Evolutionary conservation across 2,888 invertebrate genomes (phyloP).

Genomic region (Ischnura elegans): DNA sequence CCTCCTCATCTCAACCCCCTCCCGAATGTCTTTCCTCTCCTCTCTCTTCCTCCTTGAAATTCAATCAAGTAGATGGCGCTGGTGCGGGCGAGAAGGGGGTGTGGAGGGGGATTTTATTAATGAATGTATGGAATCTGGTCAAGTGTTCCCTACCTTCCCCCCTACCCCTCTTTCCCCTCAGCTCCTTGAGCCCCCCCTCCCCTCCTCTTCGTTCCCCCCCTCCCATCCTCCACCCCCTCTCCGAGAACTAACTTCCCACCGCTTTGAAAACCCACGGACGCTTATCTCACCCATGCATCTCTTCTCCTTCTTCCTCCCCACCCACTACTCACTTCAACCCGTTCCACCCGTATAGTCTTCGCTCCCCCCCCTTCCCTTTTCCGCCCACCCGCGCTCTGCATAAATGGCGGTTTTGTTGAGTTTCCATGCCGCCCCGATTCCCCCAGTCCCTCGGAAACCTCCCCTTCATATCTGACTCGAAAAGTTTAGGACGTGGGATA

Average conservation of each 20-base stretch:
- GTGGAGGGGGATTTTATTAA: slow-evolving; percentile 49
- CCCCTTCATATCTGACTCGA: no score
- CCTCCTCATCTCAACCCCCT: not conserved
- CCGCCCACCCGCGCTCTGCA: slow-evolving; percentile 4
- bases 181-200: not conserved
- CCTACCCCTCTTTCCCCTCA: not conserved
- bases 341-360: not conserved
- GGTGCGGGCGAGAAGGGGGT: not conserved
- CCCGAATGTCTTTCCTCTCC: no score
- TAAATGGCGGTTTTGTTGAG: slow-evolving; percentile 49
- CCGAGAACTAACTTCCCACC: slow-evolving; percentile 6
- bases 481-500: no score
- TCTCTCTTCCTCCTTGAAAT: slow-evolving; percentile 49
- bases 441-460: no score
- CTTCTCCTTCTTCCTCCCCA: not conserved
- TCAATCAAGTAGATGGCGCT: slow-evolving; percentile 63
- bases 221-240: not conserved
- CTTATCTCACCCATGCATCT: slow-evolving; percentile 12
- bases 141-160: not conserved
- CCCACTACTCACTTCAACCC: not conserved
- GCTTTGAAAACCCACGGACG: slow-evolving; percentile 12
- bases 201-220: not conserved
- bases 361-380: not conserved
- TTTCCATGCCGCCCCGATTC: no score
- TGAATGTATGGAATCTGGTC: slow-evolving; percentile 66